Conservation (phyloP, 2,113 vertebrate species). For the Brachyhypopomus gauderio region DNA sequence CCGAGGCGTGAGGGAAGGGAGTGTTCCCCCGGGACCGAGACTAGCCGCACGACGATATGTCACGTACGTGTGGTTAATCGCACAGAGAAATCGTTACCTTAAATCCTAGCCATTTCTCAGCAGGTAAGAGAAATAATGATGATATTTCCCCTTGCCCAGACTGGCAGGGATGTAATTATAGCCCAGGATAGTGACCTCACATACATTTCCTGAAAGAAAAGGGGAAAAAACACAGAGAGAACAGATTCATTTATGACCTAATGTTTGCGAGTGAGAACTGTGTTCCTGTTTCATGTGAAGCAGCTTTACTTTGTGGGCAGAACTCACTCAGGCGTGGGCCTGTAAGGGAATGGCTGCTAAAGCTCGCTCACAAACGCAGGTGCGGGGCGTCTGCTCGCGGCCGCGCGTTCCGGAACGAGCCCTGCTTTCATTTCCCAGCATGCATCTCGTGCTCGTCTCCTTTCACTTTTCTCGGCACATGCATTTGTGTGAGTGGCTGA, state of each 20-base stretch:
- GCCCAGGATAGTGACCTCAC: background rate
- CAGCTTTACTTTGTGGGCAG: background rate
- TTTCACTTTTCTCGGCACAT: background rate
- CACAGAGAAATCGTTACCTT: constrained; percentile 60
- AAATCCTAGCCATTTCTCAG: constrained; percentile 66
- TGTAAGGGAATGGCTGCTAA: background rate
- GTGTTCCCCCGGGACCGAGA: constrained; percentile 64
- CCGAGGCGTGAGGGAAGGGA: constrained; percentile 39
- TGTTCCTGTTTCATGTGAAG: background rate
- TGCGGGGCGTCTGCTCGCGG: background rate
- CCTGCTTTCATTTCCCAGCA: background rate
- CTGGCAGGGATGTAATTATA: background rate
- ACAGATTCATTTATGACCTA: constrained; percentile 24
- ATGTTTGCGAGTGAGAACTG: constrained; percentile 4
- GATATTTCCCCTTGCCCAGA: constrained; percentile 39
- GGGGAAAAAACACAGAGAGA: background rate
- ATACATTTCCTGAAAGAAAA: constrained; percentile 24
- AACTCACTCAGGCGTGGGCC: background rate
- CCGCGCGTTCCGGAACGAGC: background rate
- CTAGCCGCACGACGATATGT: constrained; percentile 53
- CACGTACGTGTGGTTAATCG: constrained; percentile 71
- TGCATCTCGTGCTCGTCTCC: background rate
- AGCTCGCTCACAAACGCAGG: background rate
- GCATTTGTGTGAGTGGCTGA: constrained; percentile 49
- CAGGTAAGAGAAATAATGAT: constrained; percentile 45